Evolutionary conservation across 1,140 invertebrate species (phyloP).

Genomic region (Helicorthomorpha holstii): DNA sequence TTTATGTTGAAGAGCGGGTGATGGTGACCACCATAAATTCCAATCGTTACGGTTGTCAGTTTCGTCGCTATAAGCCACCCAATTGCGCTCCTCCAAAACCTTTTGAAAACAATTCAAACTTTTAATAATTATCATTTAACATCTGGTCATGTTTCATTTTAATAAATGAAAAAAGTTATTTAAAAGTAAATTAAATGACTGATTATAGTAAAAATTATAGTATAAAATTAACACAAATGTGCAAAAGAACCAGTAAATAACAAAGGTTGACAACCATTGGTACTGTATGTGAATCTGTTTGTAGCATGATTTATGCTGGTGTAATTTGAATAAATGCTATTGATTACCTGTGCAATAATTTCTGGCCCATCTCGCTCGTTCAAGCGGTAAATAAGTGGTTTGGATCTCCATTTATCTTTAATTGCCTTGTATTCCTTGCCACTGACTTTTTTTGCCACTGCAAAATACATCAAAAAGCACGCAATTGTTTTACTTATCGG

Average conservation of each 20-base stretch:
- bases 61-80: slow-evolving; percentile 47
- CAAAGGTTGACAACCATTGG: background rate
- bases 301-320: background rate
- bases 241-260: background rate
- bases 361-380: slow-evolving; percentile 1
- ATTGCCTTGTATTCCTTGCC: background rate
- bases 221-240: background rate
- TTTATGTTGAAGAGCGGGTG: slow-evolving; percentile 36
- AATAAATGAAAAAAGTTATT: background rate
- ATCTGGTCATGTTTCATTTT: background rate
- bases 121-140: background rate
- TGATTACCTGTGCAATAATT: background rate
- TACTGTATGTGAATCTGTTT: background rate
- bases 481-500: too few relatives aligned
- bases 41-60: slow-evolving; percentile 42
- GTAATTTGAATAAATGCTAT: background rate
- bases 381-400: background rate
- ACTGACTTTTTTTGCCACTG: too few relatives aligned
- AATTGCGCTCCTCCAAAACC: slow-evolving; percentile 63
- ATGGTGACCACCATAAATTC: slow-evolving; percentile 66
- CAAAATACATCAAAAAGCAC: too few relatives aligned
- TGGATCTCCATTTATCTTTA: background rate
- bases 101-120: slow-evolving; percentile 14
- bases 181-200: background rate
- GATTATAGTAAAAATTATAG: background rate